Evolutionary conservation across 1,140 invertebrate genomes (phyloP).

Genomic region (Phymorhynchus buccinoides): DNA sequence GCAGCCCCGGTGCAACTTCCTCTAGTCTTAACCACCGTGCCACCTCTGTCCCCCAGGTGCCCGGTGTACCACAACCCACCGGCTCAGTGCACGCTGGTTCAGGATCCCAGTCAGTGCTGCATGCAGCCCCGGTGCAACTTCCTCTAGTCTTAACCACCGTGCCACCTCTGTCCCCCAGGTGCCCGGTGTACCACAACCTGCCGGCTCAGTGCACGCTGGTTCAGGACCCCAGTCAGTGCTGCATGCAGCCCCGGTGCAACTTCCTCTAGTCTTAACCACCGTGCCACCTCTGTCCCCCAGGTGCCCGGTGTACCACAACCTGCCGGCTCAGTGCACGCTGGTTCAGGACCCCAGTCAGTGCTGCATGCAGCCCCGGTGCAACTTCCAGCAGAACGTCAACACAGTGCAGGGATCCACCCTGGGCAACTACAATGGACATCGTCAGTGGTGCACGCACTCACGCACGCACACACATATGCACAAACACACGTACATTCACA

Average conservation of each 20-base stretch:
- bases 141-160: neutral
- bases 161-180: constrained; percentile 48
- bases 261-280: constrained; percentile 53
- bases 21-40: no score
- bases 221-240: constrained; percentile 56
- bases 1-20: constrained; percentile 63
- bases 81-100: constrained; percentile 58
- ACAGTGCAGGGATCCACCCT: constrained; percentile 54
- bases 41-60: constrained; percentile 49
- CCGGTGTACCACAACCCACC: constrained; percentile 63
- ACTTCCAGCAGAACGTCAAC: constrained; percentile 59
- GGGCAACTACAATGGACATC: constrained; percentile 53
- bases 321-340: constrained; percentile 61
- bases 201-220: constrained; percentile 60
- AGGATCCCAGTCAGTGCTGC: constrained; percentile 57
- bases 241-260: constrained; percentile 62
- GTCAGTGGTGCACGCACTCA: no score
- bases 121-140: constrained; percentile 60
- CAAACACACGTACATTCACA: no score
- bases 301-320: constrained; percentile 63
- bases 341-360: constrained; percentile 57
- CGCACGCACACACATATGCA: no score
- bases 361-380: constrained; percentile 62
- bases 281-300: constrained; percentile 43
- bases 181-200: constrained; percentile 63